These are phyloP conservation scores for Hemiprocne comata DNA, from an alignment of 2,113 vertebrate genomes.

Conservation along the genomic window DNA sequence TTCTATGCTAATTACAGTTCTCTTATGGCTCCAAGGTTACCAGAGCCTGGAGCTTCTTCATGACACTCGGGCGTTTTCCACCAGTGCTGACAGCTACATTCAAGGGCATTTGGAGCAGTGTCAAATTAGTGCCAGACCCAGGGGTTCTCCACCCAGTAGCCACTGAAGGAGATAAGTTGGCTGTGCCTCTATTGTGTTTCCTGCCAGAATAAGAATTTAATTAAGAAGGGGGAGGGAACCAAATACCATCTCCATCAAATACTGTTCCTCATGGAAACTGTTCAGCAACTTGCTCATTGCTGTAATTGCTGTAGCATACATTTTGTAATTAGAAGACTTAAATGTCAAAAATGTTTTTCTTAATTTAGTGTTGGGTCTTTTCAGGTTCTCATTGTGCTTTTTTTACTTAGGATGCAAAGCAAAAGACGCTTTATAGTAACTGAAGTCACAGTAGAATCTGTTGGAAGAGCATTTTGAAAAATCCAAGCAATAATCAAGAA, in stretches of 20 bases:
- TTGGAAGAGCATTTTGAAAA: slow-evolving; percentile 39
- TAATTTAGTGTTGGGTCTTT: slow-evolving; percentile 7
- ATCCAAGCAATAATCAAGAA: slow-evolving; percentile 11
- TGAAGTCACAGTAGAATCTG: slow-evolving; percentile 36
- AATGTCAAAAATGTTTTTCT: not conserved
- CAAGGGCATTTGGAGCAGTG: not conserved
- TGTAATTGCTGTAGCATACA: slow-evolving; percentile 5
- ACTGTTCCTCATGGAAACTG: slow-evolving; percentile 13
- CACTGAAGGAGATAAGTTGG: slow-evolving; percentile 2
- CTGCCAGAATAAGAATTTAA: slow-evolving; percentile 52
- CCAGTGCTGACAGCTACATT: not conserved
- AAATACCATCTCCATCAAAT: not conserved
- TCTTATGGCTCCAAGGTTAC: not conserved
- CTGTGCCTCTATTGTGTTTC: not conserved
- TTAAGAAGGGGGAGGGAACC: slow-evolving; percentile 1
- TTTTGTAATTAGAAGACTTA: slow-evolving; percentile 43
- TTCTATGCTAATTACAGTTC: accelerated
- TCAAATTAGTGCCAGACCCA: not conserved
- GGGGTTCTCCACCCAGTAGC: not conserved
- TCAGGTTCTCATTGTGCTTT: slow-evolving; percentile 12
- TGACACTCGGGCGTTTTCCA: not conserved
- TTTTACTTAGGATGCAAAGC: slow-evolving; percentile 16
- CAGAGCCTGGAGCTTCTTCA: not conserved
- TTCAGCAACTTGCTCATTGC: slow-evolving; percentile 15
- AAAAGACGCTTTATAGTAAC: slow-evolving; percentile 45